phyloP scores from a whole-genome alignment of 2,888 invertebrate species.

The Sesia apiformis region DNA sequence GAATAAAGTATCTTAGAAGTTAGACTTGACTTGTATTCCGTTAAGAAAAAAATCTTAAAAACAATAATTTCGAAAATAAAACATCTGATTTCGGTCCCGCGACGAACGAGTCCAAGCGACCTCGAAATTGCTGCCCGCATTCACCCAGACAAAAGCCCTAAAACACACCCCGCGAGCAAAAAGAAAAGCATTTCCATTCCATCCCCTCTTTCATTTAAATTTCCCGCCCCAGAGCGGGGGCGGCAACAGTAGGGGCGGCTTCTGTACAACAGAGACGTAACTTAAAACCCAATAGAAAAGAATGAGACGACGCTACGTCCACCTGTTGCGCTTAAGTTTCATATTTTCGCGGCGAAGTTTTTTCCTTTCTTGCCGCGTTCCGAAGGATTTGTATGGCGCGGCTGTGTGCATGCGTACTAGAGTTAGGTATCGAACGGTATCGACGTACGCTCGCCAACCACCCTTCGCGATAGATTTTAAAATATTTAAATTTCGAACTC shows the following conservation, averaged over 20 bases:
- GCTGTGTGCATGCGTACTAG: conserved; percentile 57
- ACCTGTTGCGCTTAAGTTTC: conserved; percentile 68
- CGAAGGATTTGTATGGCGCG: conserved; percentile 60
- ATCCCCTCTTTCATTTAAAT: conserved; percentile 68
- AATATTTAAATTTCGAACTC: neutral
- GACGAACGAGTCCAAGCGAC: conserved; percentile 59
- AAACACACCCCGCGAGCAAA: conserved; percentile 69
- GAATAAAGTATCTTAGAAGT: too few species aligned
- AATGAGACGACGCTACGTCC: conserved; percentile 69
- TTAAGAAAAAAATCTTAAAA: too few species aligned
- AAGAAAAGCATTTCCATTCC: conserved; percentile 70
- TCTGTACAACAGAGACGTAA: conserved; percentile 64
- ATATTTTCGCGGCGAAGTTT: conserved; percentile 65
- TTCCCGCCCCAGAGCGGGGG: conserved; percentile 69
- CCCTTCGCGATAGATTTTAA: neutral
- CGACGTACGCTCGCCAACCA: conserved; percentile 22
- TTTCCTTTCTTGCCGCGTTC: conserved; percentile 58
- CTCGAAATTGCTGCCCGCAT: conserved; percentile 72
- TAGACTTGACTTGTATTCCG: too few species aligned
- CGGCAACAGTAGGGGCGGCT: conserved; percentile 69
- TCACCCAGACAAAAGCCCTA: conserved; percentile 73
- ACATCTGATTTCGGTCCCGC: conserved; percentile 6
- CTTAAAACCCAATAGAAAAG: conserved; percentile 65
- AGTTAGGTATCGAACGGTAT: conserved; percentile 56
- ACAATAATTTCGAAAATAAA: too few species aligned